phyloP scores from a whole-genome alignment of 2,888 invertebrate genomes.

The Netelia virgata region DNA sequence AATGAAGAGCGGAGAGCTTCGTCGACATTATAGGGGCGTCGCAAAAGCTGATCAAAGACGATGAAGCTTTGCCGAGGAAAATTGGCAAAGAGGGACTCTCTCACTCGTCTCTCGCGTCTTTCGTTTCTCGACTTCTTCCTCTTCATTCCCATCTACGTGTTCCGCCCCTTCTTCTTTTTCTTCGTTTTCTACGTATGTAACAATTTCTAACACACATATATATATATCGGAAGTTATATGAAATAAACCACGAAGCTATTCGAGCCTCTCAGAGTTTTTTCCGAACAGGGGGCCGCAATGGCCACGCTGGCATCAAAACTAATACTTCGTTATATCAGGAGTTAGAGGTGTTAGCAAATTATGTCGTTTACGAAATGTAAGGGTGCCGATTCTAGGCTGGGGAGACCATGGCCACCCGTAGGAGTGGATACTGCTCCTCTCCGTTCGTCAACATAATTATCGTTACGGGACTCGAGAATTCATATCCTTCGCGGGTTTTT shows the following conservation, averaged over 20 bases:
- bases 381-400: background rate
- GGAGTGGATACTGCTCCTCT: no score
- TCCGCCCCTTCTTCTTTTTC: background rate
- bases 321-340: slow-evolving; percentile 82
- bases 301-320: slow-evolving; percentile 79
- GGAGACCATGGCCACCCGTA: background rate
- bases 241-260: slow-evolving; percentile 54
- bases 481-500: background rate
- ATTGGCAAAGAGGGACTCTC: slow-evolving; percentile 82
- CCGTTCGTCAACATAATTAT: no score
- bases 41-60: slow-evolving; percentile 84
- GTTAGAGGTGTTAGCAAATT: slow-evolving; percentile 82
- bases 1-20: slow-evolving; percentile 56
- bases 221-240: slow-evolving; percentile 28
- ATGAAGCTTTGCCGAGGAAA: slow-evolving; percentile 83
- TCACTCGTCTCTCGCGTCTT: slow-evolving; percentile 48
- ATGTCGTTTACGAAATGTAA: slow-evolving; percentile 74
- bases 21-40: slow-evolving; percentile 81
- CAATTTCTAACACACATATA: background rate
- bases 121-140: slow-evolving; percentile 31
- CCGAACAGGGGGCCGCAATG: slow-evolving; percentile 18
- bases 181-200: background rate
- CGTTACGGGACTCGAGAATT: no score
- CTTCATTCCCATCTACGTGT: background rate
- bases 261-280: slow-evolving; percentile 60